Evolutionary conservation across 53 echinoderm and acorn worm genomes (phyloP), one percentile per base, ranked within the genome.

Genomic region (Zoroaster sp.): DNA sequence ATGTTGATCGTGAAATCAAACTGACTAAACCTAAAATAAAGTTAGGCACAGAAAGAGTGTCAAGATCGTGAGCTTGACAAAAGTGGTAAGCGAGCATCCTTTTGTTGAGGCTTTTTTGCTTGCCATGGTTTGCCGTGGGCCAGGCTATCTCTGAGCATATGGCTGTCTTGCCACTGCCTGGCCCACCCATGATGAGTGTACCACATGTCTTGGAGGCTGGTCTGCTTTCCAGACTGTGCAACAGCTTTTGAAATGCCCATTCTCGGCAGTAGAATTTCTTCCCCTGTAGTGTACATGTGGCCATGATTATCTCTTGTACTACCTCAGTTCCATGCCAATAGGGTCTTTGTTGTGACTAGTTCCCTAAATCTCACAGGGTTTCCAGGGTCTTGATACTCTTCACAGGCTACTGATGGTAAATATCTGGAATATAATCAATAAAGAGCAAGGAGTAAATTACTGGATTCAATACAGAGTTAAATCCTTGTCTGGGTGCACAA

Each of bases 241-340:
- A 75, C 82, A 98, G 91, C 90, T 98, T 98, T 73, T 98, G 99
- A 73, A 98, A 96, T 51, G 99, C 99, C 99, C 99, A 99, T 74
- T 99, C 99, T 28, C 99, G 93, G 86, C 99, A 99, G 90, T 94
- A 99, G 91, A 99, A 99, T 40, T 93, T 89, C 78, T 99, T 99
- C 74, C 99, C 99, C 90, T 99, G 99, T 44, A 99, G 89, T 78
- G 94, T 99, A 80, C 99, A 96, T 33, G 93, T 83, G 83, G 95
- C 94, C 97, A 95, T 96, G 51, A 63, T 89, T 89, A 47, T 70
- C 71, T 25, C 4, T 10, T 20, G 59, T 37, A 34, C 68, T 83
- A 49, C 71, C 85, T 69, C 70, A 49, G 70, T 85, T 85, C 85
- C 85, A 85, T 85, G 69, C 51, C 71, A 85, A 36, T 38, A 8